These are phyloP conservation scores for Semibalanus balanoides DNA, from an alignment of 1,140 invertebrate species.

Conservation along the genomic window DNA sequence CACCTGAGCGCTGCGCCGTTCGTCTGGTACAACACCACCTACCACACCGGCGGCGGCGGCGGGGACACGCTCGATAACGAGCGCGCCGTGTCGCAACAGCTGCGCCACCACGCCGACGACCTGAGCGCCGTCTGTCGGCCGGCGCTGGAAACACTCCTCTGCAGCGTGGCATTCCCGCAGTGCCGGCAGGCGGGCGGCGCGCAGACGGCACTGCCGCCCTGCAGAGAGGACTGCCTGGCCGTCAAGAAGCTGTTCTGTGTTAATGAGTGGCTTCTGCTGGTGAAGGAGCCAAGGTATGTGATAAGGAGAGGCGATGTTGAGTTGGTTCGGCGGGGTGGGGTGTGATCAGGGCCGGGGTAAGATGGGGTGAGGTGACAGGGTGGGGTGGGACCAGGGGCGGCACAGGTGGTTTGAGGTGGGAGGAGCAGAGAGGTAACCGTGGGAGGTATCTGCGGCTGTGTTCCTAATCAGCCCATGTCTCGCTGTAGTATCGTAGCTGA, in stretches of 20 bases:
- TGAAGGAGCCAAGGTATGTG: slow-evolving; percentile 68
- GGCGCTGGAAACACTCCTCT: slow-evolving; percentile 47
- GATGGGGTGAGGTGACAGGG: no score
- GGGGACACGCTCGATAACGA: not conserved
- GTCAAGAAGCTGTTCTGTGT: slow-evolving; percentile 80
- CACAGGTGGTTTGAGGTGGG: no score
- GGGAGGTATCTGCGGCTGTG: no score
- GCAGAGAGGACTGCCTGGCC: slow-evolving; percentile 83
- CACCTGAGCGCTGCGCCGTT: slow-evolving; percentile 52
- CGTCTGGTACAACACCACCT: slow-evolving; percentile 65
- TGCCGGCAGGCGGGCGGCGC: slow-evolving; percentile 47
- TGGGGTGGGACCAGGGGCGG: no score
- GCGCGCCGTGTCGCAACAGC: not conserved
- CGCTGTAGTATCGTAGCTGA: no score
- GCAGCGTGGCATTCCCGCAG: slow-evolving; percentile 79
- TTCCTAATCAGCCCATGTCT: no score
- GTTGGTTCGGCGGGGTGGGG: no score
- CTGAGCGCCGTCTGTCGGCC: not conserved
- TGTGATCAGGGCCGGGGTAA: no score
- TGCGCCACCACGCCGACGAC: slow-evolving; percentile 19
- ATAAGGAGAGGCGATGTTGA: no score
- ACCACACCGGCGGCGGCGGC: slow-evolving; percentile 20
- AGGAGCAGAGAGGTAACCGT: no score
- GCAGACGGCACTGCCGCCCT: slow-evolving; percentile 48
- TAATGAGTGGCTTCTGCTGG: slow-evolving; percentile 66